Conservation (phyloP, 2,888 invertebrate genomes). For the Podotricha telesiphe region DNA sequence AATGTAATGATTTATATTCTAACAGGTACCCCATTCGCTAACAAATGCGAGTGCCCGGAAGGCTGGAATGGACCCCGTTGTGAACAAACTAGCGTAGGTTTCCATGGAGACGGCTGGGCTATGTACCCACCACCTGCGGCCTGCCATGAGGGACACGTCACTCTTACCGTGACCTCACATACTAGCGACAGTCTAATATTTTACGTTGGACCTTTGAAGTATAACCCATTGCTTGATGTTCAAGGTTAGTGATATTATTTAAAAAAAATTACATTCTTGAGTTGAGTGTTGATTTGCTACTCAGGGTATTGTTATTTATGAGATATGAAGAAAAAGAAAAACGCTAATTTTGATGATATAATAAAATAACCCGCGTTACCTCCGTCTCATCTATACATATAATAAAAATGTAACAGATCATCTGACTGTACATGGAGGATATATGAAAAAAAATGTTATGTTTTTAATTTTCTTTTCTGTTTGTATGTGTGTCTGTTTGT, state of each 20-base stretch:
- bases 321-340: no score
- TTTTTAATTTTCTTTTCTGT: no score
- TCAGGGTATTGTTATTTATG: no score
- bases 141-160: constrained; percentile 92
- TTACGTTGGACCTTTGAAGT: constrained; percentile 92
- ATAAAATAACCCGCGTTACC: no score
- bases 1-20: neutral
- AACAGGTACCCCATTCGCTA: constrained; percentile 82
- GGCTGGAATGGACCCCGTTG: constrained; percentile 94
- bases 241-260: constrained; percentile 82
- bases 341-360: no score
- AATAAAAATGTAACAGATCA: no score
- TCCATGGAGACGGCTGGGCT: constrained; percentile 96
- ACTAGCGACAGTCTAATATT: constrained; percentile 92
- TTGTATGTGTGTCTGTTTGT: no score
- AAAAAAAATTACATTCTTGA: no score
- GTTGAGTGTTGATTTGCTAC: no score
- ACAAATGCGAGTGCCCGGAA: constrained; percentile 91
- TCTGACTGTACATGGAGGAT: no score
- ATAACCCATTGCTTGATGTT: constrained; percentile 85
- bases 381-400: no score
- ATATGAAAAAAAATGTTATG: no score
- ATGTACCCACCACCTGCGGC: constrained; percentile 94
- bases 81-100: constrained; percentile 93
- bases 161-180: constrained; percentile 91